Base-by-base conservation (phyloP, 1,140 invertebrate species). In the Ostrea denselamellosa region DNA sequence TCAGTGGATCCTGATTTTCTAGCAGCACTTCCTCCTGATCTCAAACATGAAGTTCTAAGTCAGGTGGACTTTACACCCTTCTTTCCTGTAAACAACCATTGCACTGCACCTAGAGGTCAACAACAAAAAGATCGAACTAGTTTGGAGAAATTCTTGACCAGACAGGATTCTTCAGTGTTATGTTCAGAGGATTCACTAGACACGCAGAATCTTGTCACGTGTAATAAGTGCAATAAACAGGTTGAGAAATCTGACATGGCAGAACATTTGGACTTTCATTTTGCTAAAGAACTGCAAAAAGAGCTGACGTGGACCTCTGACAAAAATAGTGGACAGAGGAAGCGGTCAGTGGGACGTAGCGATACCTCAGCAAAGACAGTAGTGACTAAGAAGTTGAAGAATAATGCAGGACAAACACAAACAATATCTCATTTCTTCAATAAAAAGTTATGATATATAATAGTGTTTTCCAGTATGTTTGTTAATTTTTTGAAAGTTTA, bases 261-360 rank as follows among this genome's bases (percentile, higher is more conserved):
- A 51, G 95, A 95, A 90, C 95, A 95, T 92, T 87, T 91, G 85
- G 95, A 95, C 87, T 95, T 92, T 91, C 95, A 95, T 89, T 92
- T 95, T 90, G 95, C 95, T 51, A 65, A 93, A 86, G 93, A 94
- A 77, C 87, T 95, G 14, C 94, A 95, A 85, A 90, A 90, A 52
- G 88, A 92, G 65, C 58, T 90, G 12, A 88, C 71, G n/a, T 10
- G 17, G 52, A 85, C 53, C 12, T 56, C 53, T 25, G 82, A 71
- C n/a, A 52, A 44, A n/a, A 44, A 19, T 83, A 58, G 25, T 17
- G 68, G 25, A 12, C 68, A 77, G 12, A 77, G 68, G 68, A 77
- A 77, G 25, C 25, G 68, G 14, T 77, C 68, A 5, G 2, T 77
- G 28, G 68, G 68, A 77, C 10, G 28, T 17, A 68, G 81, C 52